phyloP scores from a whole-genome alignment of 1,140 invertebrate genomes.

The Physella acuta region DNA sequence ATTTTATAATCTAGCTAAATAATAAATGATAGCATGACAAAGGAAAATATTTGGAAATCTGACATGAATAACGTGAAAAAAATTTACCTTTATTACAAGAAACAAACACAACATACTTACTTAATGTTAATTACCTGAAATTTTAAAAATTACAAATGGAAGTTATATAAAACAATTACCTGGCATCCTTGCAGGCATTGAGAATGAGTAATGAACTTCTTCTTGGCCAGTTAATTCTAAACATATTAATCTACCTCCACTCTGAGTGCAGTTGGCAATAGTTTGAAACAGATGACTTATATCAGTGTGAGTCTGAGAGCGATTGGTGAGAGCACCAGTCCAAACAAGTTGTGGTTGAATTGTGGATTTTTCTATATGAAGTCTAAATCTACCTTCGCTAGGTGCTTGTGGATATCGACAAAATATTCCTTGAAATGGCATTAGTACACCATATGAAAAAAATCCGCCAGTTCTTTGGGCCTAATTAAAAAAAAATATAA shows the following conservation, averaged over 20 bases:
- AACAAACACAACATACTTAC: no score
- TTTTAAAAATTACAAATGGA: no score
- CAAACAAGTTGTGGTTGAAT: conserved; percentile 31
- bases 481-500: conserved; percentile 9
- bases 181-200: no score
- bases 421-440: conserved; percentile 35
- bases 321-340: conserved; percentile 28
- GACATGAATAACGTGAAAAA: no score
- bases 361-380: conserved; percentile 38
- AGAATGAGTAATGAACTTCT: no score
- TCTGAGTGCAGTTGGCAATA: conserved; percentile 31
- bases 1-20: no score
- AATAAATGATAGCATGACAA: no score
- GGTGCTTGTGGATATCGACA: conserved; percentile 26
- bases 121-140: no score
- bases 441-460: not conserved
- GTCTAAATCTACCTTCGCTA: conserved; percentile 25
- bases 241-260: conserved; percentile 38
- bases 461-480: conserved; percentile 8
- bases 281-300: conserved; percentile 32
- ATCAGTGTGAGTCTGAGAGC: conserved; percentile 24
- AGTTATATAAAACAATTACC: no score
- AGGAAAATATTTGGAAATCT: no score
- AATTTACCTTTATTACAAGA: no score
- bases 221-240: conserved; percentile 40